Evolutionary conservation across 2,797 vertebrate species (phyloP).

Genomic region (Cynodonichthys magdalenae): DNA sequence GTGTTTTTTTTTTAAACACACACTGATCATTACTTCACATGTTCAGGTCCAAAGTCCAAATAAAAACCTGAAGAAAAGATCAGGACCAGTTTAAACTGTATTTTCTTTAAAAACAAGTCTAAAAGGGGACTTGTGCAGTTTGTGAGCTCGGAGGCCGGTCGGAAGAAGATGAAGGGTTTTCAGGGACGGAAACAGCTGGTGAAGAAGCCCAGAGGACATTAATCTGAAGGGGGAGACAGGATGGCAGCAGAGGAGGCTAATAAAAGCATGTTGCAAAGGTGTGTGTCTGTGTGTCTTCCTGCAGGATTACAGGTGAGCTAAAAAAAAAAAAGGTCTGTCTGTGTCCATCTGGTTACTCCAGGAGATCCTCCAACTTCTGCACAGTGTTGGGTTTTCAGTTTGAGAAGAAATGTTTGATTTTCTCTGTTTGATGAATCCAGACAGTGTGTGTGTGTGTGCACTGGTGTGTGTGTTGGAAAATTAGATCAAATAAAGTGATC

Average conservation of each 20-base stretch:
- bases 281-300: slow-evolving; percentile 68
- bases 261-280: slow-evolving; percentile 76
- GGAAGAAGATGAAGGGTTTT: slow-evolving; percentile 74
- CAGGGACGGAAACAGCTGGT: slow-evolving; percentile 79
- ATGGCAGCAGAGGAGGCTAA: slow-evolving; percentile 76
- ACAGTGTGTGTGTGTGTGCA: slow-evolving; percentile 1
- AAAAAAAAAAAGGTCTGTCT: slow-evolving; percentile 34
- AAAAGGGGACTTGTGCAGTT: slow-evolving; percentile 30
- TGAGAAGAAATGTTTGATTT: slow-evolving; percentile 38
- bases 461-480: slow-evolving; percentile 49
- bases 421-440: slow-evolving; percentile 31
- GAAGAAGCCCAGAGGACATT: slow-evolving; percentile 71
- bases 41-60: no score
- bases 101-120: slow-evolving; percentile 10
- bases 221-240: slow-evolving; percentile 77
- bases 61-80: no score
- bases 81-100: neutral
- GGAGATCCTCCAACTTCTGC: slow-evolving; percentile 4
- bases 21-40: no score
- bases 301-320: slow-evolving; percentile 64
- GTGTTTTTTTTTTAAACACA: no score
- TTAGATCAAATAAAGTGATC: slow-evolving; percentile 71
- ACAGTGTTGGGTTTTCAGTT: slow-evolving; percentile 9
- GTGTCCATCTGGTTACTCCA: slow-evolving; percentile 42
- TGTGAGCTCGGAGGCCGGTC: slow-evolving; percentile 48